Evolutionary conservation across 2,113 vertebrate genomes (phyloP), one percentile per base, ranked within the genome.

Genomic region (Aspidoscelis tigris): DNA sequence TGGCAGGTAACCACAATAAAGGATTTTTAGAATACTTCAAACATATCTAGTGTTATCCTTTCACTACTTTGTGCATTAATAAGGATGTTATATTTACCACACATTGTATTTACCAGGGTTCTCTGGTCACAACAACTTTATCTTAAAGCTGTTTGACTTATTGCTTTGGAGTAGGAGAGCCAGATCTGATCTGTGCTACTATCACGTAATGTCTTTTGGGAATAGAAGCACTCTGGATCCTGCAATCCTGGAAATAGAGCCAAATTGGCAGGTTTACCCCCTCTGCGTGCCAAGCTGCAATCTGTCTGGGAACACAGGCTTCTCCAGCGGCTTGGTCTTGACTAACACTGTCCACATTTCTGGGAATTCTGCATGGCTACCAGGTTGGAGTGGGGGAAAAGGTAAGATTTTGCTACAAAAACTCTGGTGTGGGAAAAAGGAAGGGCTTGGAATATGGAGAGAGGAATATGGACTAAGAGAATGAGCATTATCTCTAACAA

Each of bases 301-400:
- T 66, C 77, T 87, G 86, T 90, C 89, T 20, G 88, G 55, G 74
- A 83, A 83, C 81, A 68, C 11, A n/a, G 68, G 50, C 86, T 90
- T 88, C 76, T 90, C 73, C 79, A 81, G 73, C 87, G 65, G 70
- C 87, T 65, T 76, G 44, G 84, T 87, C 89, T 83, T 83, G 61
- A 89, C 65, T 43, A 84, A 6, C 20, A 0, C 75, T 71, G 80
- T 64, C 80, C 77, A 21, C 65, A 64, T 22, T 88, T 82, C 89
- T 91, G 86, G 77, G 26, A 5, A 0, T 58, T 85, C 61, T 81
- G 86, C 82, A 78, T 81, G 81, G 89, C 89, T 89, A 92, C 90
- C 84, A 76, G 86, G 61, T 7, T 89, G 89, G 89, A 93, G 33
- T 33, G 33, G 88, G 58, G 74, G 81, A 84, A 58, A 90, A 90